Evolutionary conservation across 2,888 invertebrate species (phyloP).

Genomic region (Cactoblastis cactorum): DNA sequence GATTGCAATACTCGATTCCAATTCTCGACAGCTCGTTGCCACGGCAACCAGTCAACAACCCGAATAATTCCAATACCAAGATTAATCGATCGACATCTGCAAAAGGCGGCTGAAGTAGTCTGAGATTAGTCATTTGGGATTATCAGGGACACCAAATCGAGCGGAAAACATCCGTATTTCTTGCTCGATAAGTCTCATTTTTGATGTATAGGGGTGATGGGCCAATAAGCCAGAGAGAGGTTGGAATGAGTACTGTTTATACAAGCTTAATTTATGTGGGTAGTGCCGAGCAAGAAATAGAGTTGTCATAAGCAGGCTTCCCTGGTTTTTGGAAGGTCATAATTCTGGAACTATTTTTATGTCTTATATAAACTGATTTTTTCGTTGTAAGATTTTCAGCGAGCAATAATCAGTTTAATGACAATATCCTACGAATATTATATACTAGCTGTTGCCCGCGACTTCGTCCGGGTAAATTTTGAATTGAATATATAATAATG

Average conservation of each 20-base stretch:
- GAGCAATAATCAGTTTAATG: no score
- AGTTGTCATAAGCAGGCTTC: conserved; percentile 25
- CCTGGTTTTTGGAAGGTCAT: background rate
- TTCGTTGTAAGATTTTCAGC: no score
- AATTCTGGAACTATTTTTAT: background rate
- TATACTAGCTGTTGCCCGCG: no score
- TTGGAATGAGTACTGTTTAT: conserved; percentile 43
- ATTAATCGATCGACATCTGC: conserved; percentile 71
- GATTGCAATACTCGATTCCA: background rate
- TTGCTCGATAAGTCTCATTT: conserved; percentile 23
- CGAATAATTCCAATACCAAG: conserved; percentile 60
- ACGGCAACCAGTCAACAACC: conserved; percentile 53
- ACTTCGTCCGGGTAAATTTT: no score
- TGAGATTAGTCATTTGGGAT: conserved; percentile 70
- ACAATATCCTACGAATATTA: no score
- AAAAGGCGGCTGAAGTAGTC: conserved; percentile 56
- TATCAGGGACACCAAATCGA: conserved; percentile 28
- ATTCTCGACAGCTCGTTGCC: conserved; percentile 30
- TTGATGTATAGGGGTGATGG: conserved; percentile 16
- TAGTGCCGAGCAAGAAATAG: conserved; percentile 29
- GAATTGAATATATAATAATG: no score
- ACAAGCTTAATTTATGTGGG: conserved; percentile 46
- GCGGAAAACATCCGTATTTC: conserved; percentile 24
- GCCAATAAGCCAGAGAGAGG: conserved; percentile 34
- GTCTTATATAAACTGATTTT: no score